Conservation (phyloP, 2,888 invertebrate genomes). For the Drosophila robusta region DNA sequence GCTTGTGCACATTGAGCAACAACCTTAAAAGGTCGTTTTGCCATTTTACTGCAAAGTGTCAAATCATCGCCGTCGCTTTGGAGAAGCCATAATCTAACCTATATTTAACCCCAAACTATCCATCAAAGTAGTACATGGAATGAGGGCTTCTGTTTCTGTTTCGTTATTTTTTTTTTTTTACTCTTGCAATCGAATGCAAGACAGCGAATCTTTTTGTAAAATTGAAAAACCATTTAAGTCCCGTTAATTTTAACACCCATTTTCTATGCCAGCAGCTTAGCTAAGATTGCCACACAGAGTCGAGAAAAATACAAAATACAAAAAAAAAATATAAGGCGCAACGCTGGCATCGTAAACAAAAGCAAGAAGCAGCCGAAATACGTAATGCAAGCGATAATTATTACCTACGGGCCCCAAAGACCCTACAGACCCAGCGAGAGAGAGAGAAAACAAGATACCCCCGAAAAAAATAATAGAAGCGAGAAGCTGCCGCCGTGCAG, state of each 20-base stretch:
- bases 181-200: conserved; percentile 57
- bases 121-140: conserved; percentile 70
- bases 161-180: conserved; percentile 21
- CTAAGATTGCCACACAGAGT: conserved; percentile 54
- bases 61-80: conserved; percentile 64
- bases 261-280: conserved; percentile 64
- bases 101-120: conserved; percentile 81
- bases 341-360: conserved; percentile 65
- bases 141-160: conserved; percentile 45
- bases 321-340: conserved; percentile 30
- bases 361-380: conserved; percentile 73
- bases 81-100: conserved; percentile 73
- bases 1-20: conserved; percentile 58
- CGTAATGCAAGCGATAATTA: conserved; percentile 80
- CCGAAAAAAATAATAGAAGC: conserved; percentile 36
- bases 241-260: conserved; percentile 80
- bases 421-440: conserved; percentile 25
- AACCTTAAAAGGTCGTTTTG: conserved; percentile 78
- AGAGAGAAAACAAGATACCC: conserved; percentile 21
- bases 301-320: not conserved
- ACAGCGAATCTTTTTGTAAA: conserved; percentile 59
- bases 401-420: conserved; percentile 66
- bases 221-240: conserved; percentile 78
- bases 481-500: conserved; percentile 46
- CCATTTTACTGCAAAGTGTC: conserved; percentile 63